Evolutionary conservation across 2,888 invertebrate species (phyloP).

Genomic region (Lasioglossum leucozonium): DNA sequence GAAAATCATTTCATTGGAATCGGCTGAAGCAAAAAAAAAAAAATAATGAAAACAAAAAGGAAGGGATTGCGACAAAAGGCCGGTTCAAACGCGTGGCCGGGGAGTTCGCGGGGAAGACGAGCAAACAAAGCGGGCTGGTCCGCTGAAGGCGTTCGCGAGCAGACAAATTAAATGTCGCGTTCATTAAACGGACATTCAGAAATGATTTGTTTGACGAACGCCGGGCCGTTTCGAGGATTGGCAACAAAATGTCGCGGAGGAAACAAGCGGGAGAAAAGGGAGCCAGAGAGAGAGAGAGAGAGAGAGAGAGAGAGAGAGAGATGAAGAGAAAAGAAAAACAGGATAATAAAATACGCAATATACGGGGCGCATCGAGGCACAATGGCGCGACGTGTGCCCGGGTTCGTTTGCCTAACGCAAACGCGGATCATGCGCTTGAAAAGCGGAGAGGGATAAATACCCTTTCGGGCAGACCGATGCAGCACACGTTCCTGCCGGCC

Average conservation of each 20-base stretch:
- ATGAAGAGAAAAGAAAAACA: slow-evolving; percentile 10
- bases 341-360: slow-evolving; percentile 51
- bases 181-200: slow-evolving; percentile 59
- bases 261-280: background rate
- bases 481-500: slow-evolving; percentile 59
- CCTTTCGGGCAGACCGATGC: slow-evolving; percentile 55
- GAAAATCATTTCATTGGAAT: background rate
- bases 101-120: background rate
- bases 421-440: slow-evolving; percentile 58
- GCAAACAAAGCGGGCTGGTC: background rate
- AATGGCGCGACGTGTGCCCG: slow-evolving; percentile 45
- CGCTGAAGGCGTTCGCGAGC: slow-evolving; percentile 38
- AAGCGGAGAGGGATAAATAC: slow-evolving; percentile 59
- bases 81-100: slow-evolving; percentile 10
- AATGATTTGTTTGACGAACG: slow-evolving; percentile 53
- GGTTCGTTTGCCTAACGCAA: slow-evolving; percentile 61
- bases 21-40: background rate
- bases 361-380: slow-evolving; percentile 44
- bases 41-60: background rate
- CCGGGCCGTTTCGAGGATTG: slow-evolving; percentile 17
- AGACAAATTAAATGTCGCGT: slow-evolving; percentile 62
- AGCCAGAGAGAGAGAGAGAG: background rate
- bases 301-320: no score
- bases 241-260: slow-evolving; percentile 15
- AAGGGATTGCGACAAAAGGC: background rate